Base-by-base conservation (phyloP, 2,888 invertebrate genomes). In the Drosophila pseudotakahashii region DNA sequence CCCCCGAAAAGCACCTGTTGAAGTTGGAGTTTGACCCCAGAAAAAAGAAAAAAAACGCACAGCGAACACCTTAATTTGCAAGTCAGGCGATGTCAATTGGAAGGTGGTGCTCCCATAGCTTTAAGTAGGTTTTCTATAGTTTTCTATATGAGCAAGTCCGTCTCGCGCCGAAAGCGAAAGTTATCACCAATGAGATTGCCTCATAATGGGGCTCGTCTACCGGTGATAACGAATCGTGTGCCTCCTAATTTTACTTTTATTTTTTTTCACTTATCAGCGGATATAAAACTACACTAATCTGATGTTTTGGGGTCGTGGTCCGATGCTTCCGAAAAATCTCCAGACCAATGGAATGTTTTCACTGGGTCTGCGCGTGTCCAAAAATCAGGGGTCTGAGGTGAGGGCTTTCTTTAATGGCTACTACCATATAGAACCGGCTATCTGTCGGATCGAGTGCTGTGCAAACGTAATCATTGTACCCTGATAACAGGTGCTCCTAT, bases 1-100 rank as follows among this genome's bases (percentile, higher is more conserved):
- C 11, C 7, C 16, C 52, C 41, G 3, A 32, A 19, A 19, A 52
- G 19, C 45, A 73, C 59, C 70, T 73, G 66, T 59, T 55, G 51
- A 55, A 66, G 53, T 75, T 81, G 78, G 78, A 84, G 68, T 85
- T 84, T 85, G 85, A 79, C 71, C 85, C 48, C 26, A 5, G 23
- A 41, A 62, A 52, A 16, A 23, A 16, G 30, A 7, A 47, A 55
- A 55, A 58, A 11, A 13, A 2, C 6, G 19, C 53, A 37, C 45
- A 32, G 19, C 30, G 11, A 68, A 19, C 59, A 60, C 52, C 50
- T 79, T 60, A 71, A 84, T 84, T 84, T 84, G 81, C 78, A 85
- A 85, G 78, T 81, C 77, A 70, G 73, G 23, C 52, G 71, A 76
- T 68, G 73, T 76, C 79, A 78, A 52, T 52, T 45, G 45, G 14